Percentiles rank a stretch among this genome's conserved stretches.
Evolutionary conservation across 2,797 vertebrate species (phyloP).

Genomic region (Enteromius trimaculatus): DNA sequence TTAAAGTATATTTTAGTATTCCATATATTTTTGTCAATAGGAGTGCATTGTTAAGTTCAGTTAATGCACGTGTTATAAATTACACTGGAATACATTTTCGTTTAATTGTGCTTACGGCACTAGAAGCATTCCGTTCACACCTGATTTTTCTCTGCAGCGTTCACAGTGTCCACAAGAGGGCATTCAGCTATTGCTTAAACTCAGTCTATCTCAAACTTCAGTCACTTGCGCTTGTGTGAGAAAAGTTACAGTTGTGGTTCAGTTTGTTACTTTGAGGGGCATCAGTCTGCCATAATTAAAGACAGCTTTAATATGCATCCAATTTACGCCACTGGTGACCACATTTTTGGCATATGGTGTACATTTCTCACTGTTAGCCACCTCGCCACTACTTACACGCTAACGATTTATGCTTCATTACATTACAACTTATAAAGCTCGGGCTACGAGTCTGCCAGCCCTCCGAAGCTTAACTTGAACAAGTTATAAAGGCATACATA

Average conservation of each 20-base stretch:
- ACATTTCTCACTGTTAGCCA: conserved; percentile 14
- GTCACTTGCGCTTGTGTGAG: not conserved
- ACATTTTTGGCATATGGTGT: conserved; percentile 7
- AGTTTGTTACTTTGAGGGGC: not conserved
- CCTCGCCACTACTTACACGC: conserved; percentile 4
- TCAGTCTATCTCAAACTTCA: not conserved
- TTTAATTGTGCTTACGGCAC: not conserved
- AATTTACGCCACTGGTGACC: conserved; percentile 6
- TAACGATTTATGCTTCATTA: not conserved
- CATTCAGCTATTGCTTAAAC: not conserved
- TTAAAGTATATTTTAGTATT: not conserved
- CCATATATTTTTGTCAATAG: not conserved
- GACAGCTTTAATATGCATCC: conserved; percentile 20
- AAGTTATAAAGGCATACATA: not conserved
- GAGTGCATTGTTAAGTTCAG: not conserved
- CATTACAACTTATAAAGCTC: not conserved
- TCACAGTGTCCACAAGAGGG: not conserved
- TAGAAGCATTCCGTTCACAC: not conserved
- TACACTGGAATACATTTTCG: not conserved
- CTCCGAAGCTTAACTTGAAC: not conserved
- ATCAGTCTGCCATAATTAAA: conserved; percentile 31
- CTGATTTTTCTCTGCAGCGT: not conserved
- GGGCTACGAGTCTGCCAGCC: not conserved
- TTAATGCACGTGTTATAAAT: not conserved
- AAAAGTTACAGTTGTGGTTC: not conserved